Conservation (phyloP, 1,140 invertebrate species). For the Theocolax elegans region DNA sequence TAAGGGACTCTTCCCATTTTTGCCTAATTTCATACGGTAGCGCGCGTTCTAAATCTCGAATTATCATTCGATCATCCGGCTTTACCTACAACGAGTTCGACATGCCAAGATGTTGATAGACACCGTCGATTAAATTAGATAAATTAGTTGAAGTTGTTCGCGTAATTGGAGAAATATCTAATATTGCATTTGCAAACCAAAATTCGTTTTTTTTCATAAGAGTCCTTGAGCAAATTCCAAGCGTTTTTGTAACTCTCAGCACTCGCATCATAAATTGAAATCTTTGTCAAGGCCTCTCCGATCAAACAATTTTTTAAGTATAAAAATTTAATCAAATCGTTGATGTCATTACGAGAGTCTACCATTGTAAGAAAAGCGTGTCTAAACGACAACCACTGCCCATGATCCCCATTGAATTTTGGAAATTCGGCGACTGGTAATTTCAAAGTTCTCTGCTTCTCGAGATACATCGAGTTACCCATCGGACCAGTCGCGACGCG, state of each 20-base stretch:
- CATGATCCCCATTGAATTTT: too few relatives aligned
- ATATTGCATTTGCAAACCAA: slow-evolving; percentile 36
- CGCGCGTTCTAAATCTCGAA: slow-evolving; percentile 34
- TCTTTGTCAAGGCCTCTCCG: slow-evolving; percentile 39
- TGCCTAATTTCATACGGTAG: too few relatives aligned
- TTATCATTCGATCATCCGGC: slow-evolving; percentile 2
- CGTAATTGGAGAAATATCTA: slow-evolving; percentile 25
- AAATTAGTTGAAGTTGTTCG: too few relatives aligned
- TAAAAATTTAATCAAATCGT: slow-evolving; percentile 42
- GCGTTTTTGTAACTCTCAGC: slow-evolving; percentile 45
- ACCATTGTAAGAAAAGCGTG: slow-evolving; percentile 37
- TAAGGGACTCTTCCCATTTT: too few relatives aligned
- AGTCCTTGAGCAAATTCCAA: slow-evolving; percentile 41
- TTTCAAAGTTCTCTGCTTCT: too few relatives aligned
- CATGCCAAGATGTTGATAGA: slow-evolving; percentile 28
- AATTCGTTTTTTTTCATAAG: slow-evolving; percentile 42
- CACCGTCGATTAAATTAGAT: too few relatives aligned
- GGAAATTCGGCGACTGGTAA: too few relatives aligned
- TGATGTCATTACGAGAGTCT: slow-evolving; percentile 38
- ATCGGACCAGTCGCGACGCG: too few relatives aligned
- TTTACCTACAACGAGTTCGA: slow-evolving; percentile 22
- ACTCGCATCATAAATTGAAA: slow-evolving; percentile 34
- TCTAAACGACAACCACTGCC: slow-evolving; percentile 34
- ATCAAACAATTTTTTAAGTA: slow-evolving; percentile 39
- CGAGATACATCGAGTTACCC: too few relatives aligned